Percentiles rank a stretch among this genome's conserved stretches.
Evolutionary conservation across 2,888 invertebrate genomes (phyloP).

Genomic region (Thera obeliscata): DNA sequence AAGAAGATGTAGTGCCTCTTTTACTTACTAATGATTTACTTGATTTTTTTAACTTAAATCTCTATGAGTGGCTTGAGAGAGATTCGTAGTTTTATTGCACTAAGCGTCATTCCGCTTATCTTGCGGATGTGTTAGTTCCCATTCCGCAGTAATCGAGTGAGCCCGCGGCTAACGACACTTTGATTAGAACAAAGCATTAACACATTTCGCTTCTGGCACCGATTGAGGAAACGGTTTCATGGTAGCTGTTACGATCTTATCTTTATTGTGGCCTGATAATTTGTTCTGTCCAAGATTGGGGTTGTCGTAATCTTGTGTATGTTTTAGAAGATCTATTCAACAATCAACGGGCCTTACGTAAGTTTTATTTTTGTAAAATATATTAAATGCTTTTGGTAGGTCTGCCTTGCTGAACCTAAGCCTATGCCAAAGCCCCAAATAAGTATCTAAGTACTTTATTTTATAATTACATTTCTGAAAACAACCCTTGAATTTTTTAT

Average conservation of each 20-base stretch:
- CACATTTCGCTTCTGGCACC: slow-evolving; percentile 54
- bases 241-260: slow-evolving; percentile 37
- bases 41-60: too few species aligned
- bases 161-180: slow-evolving; percentile 69
- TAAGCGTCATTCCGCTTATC: slow-evolving; percentile 50
- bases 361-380: too few species aligned
- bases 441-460: too few species aligned
- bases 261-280: slow-evolving; percentile 35
- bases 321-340: not conserved
- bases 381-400: too few species aligned
- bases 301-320: slow-evolving; percentile 23
- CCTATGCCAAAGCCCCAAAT: too few species aligned
- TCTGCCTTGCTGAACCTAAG: too few species aligned
- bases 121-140: slow-evolving; percentile 64
- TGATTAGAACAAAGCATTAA: slow-evolving; percentile 70
- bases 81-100: slow-evolving; percentile 38
- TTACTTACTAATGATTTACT: too few species aligned
- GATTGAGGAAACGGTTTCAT: slow-evolving; percentile 42
- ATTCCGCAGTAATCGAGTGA: slow-evolving; percentile 71
- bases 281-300: slow-evolving; percentile 25
- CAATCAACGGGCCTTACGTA: not conserved
- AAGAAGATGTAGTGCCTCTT: too few species aligned
- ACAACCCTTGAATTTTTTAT: not conserved
- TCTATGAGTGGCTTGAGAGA: slow-evolving; percentile 6
- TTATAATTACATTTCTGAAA: not conserved